Percentiles rank a stretch among this genome's conserved stretches.
phyloP scores from a whole-genome alignment of 1,140 invertebrate genomes.

The Agrypnia vestita region DNA sequence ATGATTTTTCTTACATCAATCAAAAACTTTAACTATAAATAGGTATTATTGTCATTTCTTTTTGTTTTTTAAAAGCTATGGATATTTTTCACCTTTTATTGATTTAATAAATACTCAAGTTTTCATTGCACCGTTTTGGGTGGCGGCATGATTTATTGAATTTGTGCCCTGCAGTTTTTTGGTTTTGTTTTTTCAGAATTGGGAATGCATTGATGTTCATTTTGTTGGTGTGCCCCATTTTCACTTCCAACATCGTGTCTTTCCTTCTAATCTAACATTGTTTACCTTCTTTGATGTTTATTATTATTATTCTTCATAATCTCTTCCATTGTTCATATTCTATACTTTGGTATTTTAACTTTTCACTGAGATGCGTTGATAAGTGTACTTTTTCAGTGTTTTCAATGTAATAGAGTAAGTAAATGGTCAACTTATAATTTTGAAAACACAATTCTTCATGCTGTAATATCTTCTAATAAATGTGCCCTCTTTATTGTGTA shows the following conservation, averaged over 20 bases:
- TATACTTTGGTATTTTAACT: constrained; percentile 13
- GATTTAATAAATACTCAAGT: constrained; percentile 3
- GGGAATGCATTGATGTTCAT: constrained; percentile 45
- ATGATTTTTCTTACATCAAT: background rate
- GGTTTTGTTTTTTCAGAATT: constrained; percentile 20
- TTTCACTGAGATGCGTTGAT: background rate
- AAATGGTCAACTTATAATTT: background rate
- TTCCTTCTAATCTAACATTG: constrained; percentile 17
- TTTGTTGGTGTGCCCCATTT: constrained; percentile 38
- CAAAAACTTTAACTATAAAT: background rate
- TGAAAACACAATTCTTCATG: background rate
- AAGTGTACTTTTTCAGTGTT: constrained; percentile 20
- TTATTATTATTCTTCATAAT: constrained; percentile 4
- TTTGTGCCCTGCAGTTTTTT: constrained; percentile 14
- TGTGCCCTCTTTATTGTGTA: too few relatives aligned
- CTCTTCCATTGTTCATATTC: constrained; percentile 14
- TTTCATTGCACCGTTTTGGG: constrained; percentile 2
- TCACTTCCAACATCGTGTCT: constrained; percentile 16
- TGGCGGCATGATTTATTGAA: constrained; percentile 37
- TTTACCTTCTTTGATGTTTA: constrained; percentile 27
- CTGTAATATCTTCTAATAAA: too few relatives aligned
- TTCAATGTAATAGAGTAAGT: background rate
- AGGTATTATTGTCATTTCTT: background rate
- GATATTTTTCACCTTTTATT: background rate
- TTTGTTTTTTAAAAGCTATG: background rate